Conservation (phyloP, 2,888 invertebrate species). For the Dynastes grantii region DNA sequence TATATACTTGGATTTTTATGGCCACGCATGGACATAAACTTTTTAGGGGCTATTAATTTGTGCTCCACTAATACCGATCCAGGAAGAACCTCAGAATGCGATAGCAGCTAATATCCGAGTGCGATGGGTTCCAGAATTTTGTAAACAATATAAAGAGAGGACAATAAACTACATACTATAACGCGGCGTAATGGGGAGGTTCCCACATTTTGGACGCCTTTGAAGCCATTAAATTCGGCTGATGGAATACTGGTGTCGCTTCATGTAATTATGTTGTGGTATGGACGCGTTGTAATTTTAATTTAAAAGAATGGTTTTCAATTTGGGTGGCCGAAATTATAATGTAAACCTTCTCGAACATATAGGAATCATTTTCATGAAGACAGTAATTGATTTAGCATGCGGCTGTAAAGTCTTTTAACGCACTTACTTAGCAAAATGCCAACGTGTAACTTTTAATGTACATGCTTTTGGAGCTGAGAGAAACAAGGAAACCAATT, state of each 20-base stretch:
- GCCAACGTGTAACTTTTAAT: no score
- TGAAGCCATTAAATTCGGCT: conserved; percentile 1
- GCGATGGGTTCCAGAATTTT: conserved; percentile 32
- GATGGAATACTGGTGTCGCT: neutral
- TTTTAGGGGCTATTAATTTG: conserved; percentile 53
- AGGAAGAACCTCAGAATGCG: neutral
- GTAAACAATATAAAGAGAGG: conserved; percentile 35
- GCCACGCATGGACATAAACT: conserved; percentile 49
- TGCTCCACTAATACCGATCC: conserved; percentile 46
- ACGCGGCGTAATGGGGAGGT: neutral
- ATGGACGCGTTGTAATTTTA: conserved; percentile 3
- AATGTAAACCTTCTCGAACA: no score
- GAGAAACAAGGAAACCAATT: no score
- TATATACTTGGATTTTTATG: conserved; percentile 52
- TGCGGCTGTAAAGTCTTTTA: no score
- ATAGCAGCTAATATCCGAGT: conserved; percentile 29
- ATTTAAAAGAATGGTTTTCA: neutral
- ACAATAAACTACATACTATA: conserved; percentile 26
- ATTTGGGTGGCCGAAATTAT: no score
- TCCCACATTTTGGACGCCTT: conserved; percentile 12
- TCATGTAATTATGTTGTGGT: neutral
- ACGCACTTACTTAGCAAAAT: no score
- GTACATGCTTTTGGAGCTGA: no score
- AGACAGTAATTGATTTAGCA: no score
- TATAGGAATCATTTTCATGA: no score